phyloP scores from a whole-genome alignment of 2,888 invertebrate species.

The Alloscopus bannaensis region DNA sequence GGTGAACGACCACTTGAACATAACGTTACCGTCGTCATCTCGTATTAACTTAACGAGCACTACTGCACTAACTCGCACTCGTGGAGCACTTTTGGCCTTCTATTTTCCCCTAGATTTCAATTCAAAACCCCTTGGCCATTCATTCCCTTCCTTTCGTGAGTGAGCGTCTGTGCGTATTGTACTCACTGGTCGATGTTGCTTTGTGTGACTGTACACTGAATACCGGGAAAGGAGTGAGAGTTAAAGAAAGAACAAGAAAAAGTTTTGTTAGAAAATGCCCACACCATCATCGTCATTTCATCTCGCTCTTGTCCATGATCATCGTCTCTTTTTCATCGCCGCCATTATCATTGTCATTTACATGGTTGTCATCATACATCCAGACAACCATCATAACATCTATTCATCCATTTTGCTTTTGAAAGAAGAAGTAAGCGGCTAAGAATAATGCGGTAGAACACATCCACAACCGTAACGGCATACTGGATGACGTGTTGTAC shows the following conservation, averaged over 20 bases:
- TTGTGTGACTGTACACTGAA: too few relatives aligned
- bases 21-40: background rate
- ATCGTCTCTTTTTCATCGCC: slow-evolving; percentile 32
- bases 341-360: slow-evolving; percentile 44
- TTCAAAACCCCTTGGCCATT: slow-evolving; percentile 56
- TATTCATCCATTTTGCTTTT: slow-evolving; percentile 31
- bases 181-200: slow-evolving; percentile 15
- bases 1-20: slow-evolving; percentile 11
- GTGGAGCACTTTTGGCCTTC: slow-evolving; percentile 3
- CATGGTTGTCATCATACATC: slow-evolving; percentile 20
- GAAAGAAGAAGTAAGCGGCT: slow-evolving; percentile 22
- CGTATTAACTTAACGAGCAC: slow-evolving; percentile 5
- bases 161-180: slow-evolving; percentile 26
- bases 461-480: too few relatives aligned
- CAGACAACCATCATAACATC: slow-evolving; percentile 9
- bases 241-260: slow-evolving; percentile 41
- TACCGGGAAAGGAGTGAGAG: background rate
- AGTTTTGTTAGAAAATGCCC: slow-evolving; percentile 30
- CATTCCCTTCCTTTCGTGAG: slow-evolving; percentile 39
- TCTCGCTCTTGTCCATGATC: slow-evolving; percentile 42
- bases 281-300: slow-evolving; percentile 39
- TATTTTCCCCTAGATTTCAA: background rate
- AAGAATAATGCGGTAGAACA: too few relatives aligned
- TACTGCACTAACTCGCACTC: slow-evolving; percentile 2
- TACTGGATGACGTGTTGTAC: too few relatives aligned